Base-by-base conservation (phyloP, 2,113 vertebrate genomes). In the Sapayoa aenigma region DNA sequence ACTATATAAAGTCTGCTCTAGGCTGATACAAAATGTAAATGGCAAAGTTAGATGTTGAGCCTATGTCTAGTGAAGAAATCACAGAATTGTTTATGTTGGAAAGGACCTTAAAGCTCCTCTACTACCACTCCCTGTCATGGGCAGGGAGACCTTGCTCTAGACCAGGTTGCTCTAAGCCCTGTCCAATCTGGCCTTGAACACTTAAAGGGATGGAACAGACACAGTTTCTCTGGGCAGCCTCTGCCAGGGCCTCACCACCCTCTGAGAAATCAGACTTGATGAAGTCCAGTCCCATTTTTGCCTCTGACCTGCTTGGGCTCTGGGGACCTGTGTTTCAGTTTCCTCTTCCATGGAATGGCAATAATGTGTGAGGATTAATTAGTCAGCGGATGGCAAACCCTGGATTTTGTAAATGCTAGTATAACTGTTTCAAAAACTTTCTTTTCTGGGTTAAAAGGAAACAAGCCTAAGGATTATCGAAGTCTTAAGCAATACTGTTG, bases 401-500 rank as follows among this genome's bases (percentile, higher is more conserved):
- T 72, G 69, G 68, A n/a, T 84, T 95, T 96, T 94, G 72, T n/a
- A 86, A 90, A 67, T 63, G 46, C 59, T 1, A 2, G 35, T 0
- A 2, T 65, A 87, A 65, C 77, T 58, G 55, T 82, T 96, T 89
- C 44, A 68, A 87, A 95, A 95, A 68, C 89, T 89, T 92, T 46
- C 62, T 87, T 93, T 91, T 91, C 93, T 96, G 91, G 58, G 89
- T 94, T 95, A 93, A 91, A 95, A 95, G 89, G 91, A 93, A 96
- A 46, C 81, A 82, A 97, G 74, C 20, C 63, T 66, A 75, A 93
- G 85, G 85, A 95, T 96, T 87, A 81, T 11, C 46, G 62, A 81
- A 94, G 88, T 93, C 94, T 96, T 96, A 94, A 92, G 95, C 93
- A 96, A 96, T 73, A 71, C 15, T 58, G 90, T 90, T 92, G 95